These are phyloP conservation scores for Balearica regulorum DNA, from an alignment of 2,797 vertebrate species.

Conservation along the genomic window DNA sequence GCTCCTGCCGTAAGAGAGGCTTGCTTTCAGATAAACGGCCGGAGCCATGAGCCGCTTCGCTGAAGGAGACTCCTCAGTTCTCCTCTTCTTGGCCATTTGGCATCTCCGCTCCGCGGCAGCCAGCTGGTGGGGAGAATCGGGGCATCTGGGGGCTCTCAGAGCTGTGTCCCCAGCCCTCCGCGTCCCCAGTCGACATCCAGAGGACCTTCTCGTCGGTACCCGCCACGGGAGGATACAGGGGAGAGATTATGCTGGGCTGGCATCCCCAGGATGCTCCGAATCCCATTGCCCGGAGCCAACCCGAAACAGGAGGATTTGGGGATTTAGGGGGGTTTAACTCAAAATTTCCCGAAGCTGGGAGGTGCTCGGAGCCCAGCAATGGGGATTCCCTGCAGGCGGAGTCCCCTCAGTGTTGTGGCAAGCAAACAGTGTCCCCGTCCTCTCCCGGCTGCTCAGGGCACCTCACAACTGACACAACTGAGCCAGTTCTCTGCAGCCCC, in stretches of 20 bases:
- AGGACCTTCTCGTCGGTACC: fast-evolving
- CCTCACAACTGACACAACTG: neutral
- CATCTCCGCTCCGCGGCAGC: fast-evolving
- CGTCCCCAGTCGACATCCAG: neutral
- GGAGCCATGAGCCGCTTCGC: neutral
- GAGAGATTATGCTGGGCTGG: neutral
- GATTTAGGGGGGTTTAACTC: neutral
- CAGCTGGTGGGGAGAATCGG: fast-evolving
- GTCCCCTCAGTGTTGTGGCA: fast-evolving
- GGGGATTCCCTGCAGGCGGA: neutral
- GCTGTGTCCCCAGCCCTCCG: neutral
- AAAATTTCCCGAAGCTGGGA: fast-evolving
- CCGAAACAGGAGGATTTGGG: neutral
- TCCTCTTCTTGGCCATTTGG: neutral
- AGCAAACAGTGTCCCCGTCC: fast-evolving
- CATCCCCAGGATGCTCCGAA: neutral
- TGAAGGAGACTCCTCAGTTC: neutral
- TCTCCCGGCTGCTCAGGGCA: neutral
- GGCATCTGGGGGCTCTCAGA: neutral
- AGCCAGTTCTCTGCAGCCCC: fast-evolving
- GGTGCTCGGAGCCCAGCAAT: fast-evolving
- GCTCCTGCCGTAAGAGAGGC: neutral
- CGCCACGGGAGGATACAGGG: neutral
- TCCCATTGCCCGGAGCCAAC: neutral
- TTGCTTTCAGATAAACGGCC: neutral